Base-by-base conservation (phyloP, 1,140 invertebrate genomes). In the Brachionus plicatilis region DNA sequence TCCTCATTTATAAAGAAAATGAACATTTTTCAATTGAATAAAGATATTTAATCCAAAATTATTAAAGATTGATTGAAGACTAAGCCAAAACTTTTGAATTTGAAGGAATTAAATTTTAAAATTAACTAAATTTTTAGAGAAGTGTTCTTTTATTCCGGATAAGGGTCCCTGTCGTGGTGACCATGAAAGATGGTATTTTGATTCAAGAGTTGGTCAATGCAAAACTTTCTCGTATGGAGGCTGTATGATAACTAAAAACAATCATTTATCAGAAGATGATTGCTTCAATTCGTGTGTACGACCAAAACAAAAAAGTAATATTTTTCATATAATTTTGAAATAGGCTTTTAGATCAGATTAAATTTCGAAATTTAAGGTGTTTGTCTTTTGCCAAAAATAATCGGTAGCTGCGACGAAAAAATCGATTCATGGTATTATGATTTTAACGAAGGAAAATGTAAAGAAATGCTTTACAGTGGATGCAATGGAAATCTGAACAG, bases 181-280 rank as follows among this genome's bases (percentile, higher is more conserved):
- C 85, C 88, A 93, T 72, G 91, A 94, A 37, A 91, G 92, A 86
- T 97, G 95, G 95, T 94, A 93, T 89, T 98, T 94, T 91, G 94
- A 96, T 88, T 90, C 91, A 65, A 91, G 91, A 41, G 93, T 95
- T 88, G 94, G 95, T 88, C 92, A 93, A 83, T 99, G 96, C 92
- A 92, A 94, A 91, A 94, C 95, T 65, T 99, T 99, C 92, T 96
- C 96, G 92, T 98, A 95, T 91, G 93, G 93, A 84, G 96, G 96
- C 85, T 96, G 95, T 90, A 93, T 93, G 86, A 95, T 95, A 85
- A 98, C 96, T 91, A 92, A 91, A 87, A 97, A 97, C 60, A 83
- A 86, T 41, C 60, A 68, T 83, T 17, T 83, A 2, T 70, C 82
- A 41, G 66, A 75, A 84, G 24, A 9, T 24, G 83, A 84, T 41